phyloP scores from a whole-genome alignment of 2,113 vertebrate species.

The Balaenoptera acutorostrata region DNA sequence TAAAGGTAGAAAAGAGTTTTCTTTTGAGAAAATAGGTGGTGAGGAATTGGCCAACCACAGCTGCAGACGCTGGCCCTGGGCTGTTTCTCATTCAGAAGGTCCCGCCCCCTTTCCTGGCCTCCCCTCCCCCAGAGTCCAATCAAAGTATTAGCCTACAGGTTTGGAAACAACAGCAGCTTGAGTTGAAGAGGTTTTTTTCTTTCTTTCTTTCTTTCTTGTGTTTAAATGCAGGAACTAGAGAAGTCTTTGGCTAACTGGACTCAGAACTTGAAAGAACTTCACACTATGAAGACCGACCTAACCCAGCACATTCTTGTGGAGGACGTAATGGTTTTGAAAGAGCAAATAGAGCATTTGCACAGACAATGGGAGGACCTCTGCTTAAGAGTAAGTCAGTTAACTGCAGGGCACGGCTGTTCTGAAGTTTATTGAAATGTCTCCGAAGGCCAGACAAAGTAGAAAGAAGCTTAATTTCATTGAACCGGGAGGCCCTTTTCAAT shows the following conservation, averaged over 20 bases:
- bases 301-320: constrained; percentile 85
- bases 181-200: constrained; percentile 49
- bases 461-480: background rate
- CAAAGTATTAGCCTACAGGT: constrained; percentile 85
- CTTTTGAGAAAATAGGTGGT: constrained; percentile 14
- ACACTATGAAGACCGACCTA: constrained; percentile 86
- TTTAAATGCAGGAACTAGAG: constrained; percentile 92
- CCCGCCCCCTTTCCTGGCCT: constrained; percentile 69
- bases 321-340: constrained; percentile 86
- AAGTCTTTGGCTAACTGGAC: constrained; percentile 88
- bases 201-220: constrained; percentile 43
- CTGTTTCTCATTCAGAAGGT: constrained; percentile 33
- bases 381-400: constrained; percentile 75
- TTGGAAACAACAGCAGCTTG: constrained; percentile 80
- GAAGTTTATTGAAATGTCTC: background rate
- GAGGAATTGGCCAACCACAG: background rate
- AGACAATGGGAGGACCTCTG: constrained; percentile 87
- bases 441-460: background rate
- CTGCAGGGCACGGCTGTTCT: background rate
- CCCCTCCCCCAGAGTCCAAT: constrained; percentile 83
- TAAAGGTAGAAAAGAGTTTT: background rate
- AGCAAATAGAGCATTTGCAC: constrained; percentile 89
- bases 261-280: constrained; percentile 85
- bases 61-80: background rate
- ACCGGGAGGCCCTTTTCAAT: background rate